phyloP scores from a whole-genome alignment of 2,888 invertebrate genomes.

The Patella depressa region DNA sequence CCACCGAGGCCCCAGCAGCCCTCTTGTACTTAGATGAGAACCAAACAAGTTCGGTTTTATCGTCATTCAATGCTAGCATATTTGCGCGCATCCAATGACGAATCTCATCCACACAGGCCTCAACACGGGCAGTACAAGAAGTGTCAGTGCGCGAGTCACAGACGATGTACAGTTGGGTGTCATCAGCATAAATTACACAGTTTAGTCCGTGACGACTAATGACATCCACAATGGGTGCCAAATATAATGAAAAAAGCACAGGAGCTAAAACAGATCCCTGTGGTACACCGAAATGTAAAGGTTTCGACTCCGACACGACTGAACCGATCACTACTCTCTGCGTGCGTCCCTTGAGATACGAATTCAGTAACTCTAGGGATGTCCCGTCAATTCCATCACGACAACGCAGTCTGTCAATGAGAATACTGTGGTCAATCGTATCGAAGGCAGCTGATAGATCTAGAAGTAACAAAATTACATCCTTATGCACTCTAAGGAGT shows the following conservation, averaged over 20 bases:
- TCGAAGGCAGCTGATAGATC: conserved; percentile 4
- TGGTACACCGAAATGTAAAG: background rate
- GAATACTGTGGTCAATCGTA: background rate
- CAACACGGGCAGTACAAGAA: background rate
- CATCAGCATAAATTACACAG: background rate
- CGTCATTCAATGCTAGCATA: background rate
- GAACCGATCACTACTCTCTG: background rate
- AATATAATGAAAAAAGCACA: too few relatives aligned
- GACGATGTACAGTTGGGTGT: background rate
- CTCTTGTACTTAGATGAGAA: background rate
- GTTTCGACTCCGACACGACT: background rate
- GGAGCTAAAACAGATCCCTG: conserved; percentile 1
- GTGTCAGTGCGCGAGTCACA: background rate
- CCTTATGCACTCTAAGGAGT: too few relatives aligned
- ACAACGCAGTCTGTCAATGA: too few relatives aligned
- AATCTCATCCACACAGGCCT: conserved; percentile 3
- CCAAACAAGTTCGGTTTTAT: background rate
- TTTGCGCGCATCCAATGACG: conserved; percentile 1
- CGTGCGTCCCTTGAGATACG: background rate
- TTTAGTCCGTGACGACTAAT: background rate
- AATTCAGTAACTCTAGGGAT: background rate
- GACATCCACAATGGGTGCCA: too few relatives aligned
- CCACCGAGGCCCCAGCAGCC: too few relatives aligned
- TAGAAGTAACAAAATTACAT: background rate
- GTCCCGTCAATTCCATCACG: background rate